Conservation (phyloP, 2,888 invertebrate species). For the Tribolium freemani region DNA sequence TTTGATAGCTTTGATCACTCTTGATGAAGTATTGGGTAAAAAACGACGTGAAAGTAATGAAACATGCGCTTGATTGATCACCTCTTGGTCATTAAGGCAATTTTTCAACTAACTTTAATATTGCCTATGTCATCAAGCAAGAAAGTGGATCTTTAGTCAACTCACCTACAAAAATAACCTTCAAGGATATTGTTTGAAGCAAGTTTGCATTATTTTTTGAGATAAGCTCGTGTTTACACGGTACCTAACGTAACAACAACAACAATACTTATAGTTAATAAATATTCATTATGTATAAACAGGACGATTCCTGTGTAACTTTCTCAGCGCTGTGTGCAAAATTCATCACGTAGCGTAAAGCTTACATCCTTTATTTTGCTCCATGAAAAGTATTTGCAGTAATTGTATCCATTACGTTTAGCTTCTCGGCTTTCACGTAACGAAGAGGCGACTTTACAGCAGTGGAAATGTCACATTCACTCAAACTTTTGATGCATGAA, state of each 20-base stretch:
- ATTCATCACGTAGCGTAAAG: neutral
- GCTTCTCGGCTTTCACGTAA: neutral
- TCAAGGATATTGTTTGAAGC: neutral
- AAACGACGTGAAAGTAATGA: slow-evolving; percentile 14
- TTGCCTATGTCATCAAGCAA: neutral
- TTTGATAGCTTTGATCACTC: slow-evolving; percentile 1
- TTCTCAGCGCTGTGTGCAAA: neutral
- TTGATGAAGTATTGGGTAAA: slow-evolving; percentile 8
- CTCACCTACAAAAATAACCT: neutral
- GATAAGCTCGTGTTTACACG: neutral
- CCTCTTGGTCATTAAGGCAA: slow-evolving; percentile 19
- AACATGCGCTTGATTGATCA: slow-evolving; percentile 20
- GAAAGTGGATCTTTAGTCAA: neutral
- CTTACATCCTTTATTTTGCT: slow-evolving; percentile 2
- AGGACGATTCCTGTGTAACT: neutral
- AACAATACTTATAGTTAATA: neutral
- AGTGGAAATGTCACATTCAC: neutral
- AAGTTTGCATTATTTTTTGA: neutral
- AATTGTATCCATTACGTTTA: slow-evolving; percentile 10
- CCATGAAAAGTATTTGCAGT: slow-evolving; percentile 2
- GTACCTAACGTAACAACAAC: neutral
- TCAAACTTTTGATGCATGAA: too few relatives aligned
- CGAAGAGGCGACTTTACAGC: neutral
- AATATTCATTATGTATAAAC: slow-evolving; percentile 12
- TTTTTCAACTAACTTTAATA: slow-evolving; percentile 23